A percentile compares a stretch with the other conserved stretches of the same genome.
Evolutionary conservation across 2,113 vertebrate species (phyloP).

Genomic region (Gopherus evgoodei): DNA sequence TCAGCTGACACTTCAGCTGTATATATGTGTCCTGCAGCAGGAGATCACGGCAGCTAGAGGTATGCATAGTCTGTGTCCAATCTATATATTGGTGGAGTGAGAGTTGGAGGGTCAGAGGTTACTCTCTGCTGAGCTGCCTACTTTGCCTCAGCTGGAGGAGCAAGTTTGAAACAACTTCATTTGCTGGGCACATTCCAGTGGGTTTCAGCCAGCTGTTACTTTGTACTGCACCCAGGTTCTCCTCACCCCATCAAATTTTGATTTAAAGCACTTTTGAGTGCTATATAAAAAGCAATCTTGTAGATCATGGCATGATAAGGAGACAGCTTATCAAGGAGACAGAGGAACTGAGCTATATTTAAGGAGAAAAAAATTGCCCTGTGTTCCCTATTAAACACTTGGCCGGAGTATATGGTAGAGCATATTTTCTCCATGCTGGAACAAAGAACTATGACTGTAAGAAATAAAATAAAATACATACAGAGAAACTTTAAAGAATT

Average conservation of each 20-base stretch:
- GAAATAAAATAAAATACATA: neutral
- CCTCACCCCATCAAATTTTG: neutral
- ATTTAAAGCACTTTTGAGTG: neutral
- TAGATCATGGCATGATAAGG: neutral
- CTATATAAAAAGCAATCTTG: neutral
- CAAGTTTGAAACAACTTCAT: neutral
- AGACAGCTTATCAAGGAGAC: neutral
- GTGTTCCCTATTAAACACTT: neutral
- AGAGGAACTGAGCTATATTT: neutral
- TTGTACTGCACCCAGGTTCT: neutral
- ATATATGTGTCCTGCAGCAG: constrained; percentile 91
- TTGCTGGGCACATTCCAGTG: neutral
- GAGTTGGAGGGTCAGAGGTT: neutral
- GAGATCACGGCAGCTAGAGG: constrained; percentile 87
- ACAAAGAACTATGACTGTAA: neutral
- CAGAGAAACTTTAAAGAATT: neutral
- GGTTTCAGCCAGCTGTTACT: neutral
- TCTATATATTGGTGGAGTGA: neutral
- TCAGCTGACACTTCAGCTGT: constrained; percentile 96
- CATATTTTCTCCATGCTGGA: neutral
- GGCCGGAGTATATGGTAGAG: neutral
- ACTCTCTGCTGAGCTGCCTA: neutral
- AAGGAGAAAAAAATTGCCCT: neutral
- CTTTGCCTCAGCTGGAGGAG: neutral
- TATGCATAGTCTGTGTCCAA: constrained; percentile 73